phyloP scores from a whole-genome alignment of 2,888 invertebrate species.

The Phyllotreta cruciferae region DNA sequence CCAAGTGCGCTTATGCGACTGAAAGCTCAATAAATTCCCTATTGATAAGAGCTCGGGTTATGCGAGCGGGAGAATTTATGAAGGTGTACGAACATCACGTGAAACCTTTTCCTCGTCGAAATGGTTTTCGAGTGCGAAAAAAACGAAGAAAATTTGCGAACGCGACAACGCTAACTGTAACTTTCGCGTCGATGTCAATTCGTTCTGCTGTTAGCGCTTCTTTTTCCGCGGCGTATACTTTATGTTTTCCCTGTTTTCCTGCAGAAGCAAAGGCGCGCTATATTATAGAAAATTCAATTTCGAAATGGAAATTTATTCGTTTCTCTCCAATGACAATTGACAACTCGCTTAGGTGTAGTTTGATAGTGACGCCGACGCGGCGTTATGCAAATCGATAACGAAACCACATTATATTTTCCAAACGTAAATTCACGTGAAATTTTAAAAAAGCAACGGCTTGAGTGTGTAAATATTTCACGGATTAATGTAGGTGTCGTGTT shows the following conservation, averaged over 20 bases:
- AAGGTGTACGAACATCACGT: constrained; percentile 22
- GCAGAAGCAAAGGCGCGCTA: no score
- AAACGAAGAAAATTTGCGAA: background rate
- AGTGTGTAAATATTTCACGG: constrained; percentile 15
- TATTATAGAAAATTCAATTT: no score
- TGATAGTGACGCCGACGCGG: no score
- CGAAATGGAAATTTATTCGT: no score
- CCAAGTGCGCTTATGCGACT: background rate
- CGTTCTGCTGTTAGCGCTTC: background rate
- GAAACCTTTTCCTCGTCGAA: constrained; percentile 15
- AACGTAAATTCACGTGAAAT: constrained; percentile 1
- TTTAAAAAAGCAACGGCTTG: background rate
- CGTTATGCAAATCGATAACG: no score
- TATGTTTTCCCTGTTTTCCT: no score
- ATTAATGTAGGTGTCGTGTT: constrained; percentile 16
- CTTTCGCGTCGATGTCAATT: constrained; percentile 8
- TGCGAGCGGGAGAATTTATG: constrained; percentile 19
- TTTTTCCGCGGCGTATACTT: background rate
- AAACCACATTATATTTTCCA: no score
- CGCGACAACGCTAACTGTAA: constrained; percentile 1
- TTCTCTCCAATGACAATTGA: no score
- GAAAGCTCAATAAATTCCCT: constrained; percentile 21
- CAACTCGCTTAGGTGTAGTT: no score
- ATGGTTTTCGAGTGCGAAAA: constrained; percentile 6
- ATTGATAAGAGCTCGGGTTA: constrained; percentile 24